These are phyloP conservation scores for Dryas iulia DNA, from an alignment of 1,140 invertebrate genomes.

Conservation along the genomic window DNA sequence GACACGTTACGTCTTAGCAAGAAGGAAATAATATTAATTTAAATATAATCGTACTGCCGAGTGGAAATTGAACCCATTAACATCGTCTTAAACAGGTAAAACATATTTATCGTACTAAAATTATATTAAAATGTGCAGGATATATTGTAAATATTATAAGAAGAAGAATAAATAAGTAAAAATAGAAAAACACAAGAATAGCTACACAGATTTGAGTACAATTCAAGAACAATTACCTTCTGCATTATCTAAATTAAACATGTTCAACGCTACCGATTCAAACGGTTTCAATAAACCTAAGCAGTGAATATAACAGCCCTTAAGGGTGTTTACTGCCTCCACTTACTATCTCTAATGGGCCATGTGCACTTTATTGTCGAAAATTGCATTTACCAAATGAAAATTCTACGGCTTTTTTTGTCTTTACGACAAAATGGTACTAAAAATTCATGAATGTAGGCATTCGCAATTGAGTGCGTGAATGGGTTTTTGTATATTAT, in stretches of 20 bases:
- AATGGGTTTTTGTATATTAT: not conserved
- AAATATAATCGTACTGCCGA: too few relatives aligned
- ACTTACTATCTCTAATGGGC: constrained; percentile 65
- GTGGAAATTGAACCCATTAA: too few relatives aligned
- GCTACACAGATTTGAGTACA: not conserved
- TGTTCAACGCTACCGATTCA: constrained; percentile 9
- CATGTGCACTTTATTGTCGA: constrained; percentile 68
- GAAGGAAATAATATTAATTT: too few relatives aligned
- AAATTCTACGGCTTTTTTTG: constrained; percentile 45
- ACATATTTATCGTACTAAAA: not conserved
- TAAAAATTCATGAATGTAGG: constrained; percentile 22
- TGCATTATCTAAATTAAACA: constrained; percentile 17
- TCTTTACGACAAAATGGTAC: constrained; percentile 28
- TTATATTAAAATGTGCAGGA: not conserved
- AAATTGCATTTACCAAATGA: constrained; percentile 64
- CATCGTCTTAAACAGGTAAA: too few relatives aligned
- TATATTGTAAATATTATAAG: too few relatives aligned
- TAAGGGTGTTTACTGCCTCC: constrained; percentile 54
- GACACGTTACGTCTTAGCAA: too few relatives aligned
- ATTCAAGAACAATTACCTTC: not conserved
- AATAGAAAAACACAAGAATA: too few relatives aligned
- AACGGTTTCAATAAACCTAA: constrained; percentile 29
- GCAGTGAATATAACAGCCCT: constrained; percentile 59
- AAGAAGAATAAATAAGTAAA: too few relatives aligned
- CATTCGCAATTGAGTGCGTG: not conserved